Percentiles rank a stretch among this genome's conserved stretches.
These are phyloP conservation scores for Vanessa tameamea DNA, from an alignment of 1,140 invertebrate genomes.

Conservation along the genomic window DNA sequence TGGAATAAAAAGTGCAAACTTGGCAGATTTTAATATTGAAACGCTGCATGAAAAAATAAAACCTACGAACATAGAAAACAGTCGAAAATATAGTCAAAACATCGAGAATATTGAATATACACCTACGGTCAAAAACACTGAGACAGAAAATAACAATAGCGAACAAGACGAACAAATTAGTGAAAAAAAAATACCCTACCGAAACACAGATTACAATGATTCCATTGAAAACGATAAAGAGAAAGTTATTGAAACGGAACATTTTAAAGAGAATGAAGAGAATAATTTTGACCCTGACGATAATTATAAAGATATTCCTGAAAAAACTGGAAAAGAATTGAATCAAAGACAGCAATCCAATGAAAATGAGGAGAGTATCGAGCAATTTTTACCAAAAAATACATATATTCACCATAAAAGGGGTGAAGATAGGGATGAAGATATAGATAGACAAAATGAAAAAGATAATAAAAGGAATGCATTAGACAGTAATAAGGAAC, in stretches of 20 bases:
- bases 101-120: not conserved
- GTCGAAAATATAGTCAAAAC: conserved; percentile 4
- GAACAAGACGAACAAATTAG: not conserved
- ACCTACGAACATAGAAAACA: conserved; percentile 1
- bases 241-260: not conserved
- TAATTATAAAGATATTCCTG: not conserved
- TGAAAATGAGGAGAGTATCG: not conserved
- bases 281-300: not conserved
- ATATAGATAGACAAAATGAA: not conserved
- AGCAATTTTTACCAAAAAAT: not conserved
- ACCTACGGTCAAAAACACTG: not conserved
- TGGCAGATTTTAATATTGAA: conserved; percentile 69
- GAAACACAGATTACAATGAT: not conserved
- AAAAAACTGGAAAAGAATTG: not conserved
- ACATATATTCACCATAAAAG: not conserved
- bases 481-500: too few species aligned
- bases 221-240: not conserved
- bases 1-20: conserved; percentile 46
- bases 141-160: not conserved
- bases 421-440: not conserved
- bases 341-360: not conserved
- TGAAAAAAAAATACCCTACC: not conserved
- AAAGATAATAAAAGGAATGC: too few species aligned
- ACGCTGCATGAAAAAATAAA: conserved; percentile 39
- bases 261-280: conserved; percentile 1